These are phyloP conservation scores for Hippocampus abdominalis DNA, from an alignment of 2,113 vertebrate species.

Conservation along the genomic window DNA sequence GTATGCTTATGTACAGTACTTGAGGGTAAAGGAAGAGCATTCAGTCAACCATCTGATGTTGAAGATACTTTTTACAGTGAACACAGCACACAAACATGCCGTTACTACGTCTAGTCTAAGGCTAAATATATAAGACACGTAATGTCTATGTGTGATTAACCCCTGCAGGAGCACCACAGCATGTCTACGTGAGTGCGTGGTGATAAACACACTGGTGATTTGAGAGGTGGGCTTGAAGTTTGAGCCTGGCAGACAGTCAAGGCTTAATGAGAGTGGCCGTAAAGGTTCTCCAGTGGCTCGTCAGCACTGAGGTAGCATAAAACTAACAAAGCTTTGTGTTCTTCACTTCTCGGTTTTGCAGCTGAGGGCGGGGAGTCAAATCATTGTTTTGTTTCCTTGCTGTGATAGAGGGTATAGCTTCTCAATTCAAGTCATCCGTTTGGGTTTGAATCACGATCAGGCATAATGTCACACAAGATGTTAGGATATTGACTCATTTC, in stretches of 20 bases:
- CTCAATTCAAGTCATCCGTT: not conserved
- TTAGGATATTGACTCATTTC: too few species aligned
- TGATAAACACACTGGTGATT: constrained; percentile 21
- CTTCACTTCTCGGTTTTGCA: constrained; percentile 15
- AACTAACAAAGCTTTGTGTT: constrained; percentile 33
- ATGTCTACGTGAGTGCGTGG: not conserved
- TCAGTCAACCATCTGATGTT: too few species aligned
- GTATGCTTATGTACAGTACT: not conserved
- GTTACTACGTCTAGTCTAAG: too few species aligned
- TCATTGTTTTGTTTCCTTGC: constrained; percentile 4
- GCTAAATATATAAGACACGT: not conserved
- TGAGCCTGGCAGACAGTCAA: constrained; percentile 38
- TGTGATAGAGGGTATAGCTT: not conserved
- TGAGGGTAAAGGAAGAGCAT: too few species aligned
- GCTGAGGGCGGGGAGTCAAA: not conserved
- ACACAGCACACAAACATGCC: too few species aligned
- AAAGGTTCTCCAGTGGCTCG: constrained; percentile 53
- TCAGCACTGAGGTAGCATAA: constrained; percentile 65
- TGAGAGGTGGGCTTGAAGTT: constrained; percentile 46
- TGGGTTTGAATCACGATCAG: too few species aligned
- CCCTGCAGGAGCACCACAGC: not conserved
- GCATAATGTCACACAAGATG: too few species aligned
- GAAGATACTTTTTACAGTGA: too few species aligned
- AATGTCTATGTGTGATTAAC: not conserved
- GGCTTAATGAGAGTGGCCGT: constrained; percentile 53